Conservation (phyloP, 2,797 vertebrate species). For the Apodemus agrarius region DNA sequence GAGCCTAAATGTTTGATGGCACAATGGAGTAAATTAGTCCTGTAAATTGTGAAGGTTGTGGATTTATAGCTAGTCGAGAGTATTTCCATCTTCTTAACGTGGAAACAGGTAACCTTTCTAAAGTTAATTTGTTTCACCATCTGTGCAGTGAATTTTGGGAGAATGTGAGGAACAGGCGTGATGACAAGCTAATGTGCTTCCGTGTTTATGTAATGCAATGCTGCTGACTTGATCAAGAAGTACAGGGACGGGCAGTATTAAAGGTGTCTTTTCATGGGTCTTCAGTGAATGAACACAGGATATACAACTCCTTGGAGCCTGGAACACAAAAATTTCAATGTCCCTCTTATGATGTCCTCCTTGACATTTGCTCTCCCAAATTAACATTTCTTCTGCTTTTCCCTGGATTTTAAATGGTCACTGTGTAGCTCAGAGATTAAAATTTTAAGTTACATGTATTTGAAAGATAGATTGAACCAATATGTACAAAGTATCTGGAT, state of each 20-base stretch:
- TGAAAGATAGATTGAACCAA: conserved; percentile 53
- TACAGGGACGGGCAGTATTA: neutral
- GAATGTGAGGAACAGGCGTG: neutral
- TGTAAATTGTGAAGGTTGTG: conserved; percentile 36
- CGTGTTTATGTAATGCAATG: neutral
- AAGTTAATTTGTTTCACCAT: conserved; percentile 51
- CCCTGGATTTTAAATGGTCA: conserved; percentile 6
- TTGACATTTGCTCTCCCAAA: conserved; percentile 12
- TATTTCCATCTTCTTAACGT: neutral
- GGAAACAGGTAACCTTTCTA: conserved; percentile 11
- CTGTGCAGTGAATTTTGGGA: conserved; percentile 44
- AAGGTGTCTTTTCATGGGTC: neutral
- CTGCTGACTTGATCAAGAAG: conserved; percentile 23
- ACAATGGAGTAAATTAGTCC: neutral
- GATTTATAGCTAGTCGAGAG: conserved; percentile 55
- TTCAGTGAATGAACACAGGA: neutral
- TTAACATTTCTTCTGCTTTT: conserved; percentile 41
- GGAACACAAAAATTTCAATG: neutral
- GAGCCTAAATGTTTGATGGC: conserved; percentile 21
- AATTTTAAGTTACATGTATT: conserved; percentile 51
- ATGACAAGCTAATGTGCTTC: conserved; percentile 25
- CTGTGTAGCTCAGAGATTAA: conserved; percentile 20
- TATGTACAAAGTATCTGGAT: conserved; percentile 6
- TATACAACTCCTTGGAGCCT: conserved; percentile 3
- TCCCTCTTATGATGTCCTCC: conserved; percentile 50